phyloP scores from a whole-genome alignment of 2,888 invertebrate genomes.

The Himalopsyche tibetana region DNA sequence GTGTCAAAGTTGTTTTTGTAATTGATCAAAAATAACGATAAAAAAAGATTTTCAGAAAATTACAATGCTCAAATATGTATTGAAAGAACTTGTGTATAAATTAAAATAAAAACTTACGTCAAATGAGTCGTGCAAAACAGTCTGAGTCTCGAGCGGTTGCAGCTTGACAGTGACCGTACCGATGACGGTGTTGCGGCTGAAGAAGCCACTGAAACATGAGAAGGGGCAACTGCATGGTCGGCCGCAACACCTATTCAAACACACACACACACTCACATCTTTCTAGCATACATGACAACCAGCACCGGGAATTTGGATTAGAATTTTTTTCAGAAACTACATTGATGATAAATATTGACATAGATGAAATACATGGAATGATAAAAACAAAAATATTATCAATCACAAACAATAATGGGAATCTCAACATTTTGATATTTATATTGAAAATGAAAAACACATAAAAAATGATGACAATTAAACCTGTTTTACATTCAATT shows the following conservation, averaged over 20 bases:
- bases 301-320: slow-evolving; percentile 18
- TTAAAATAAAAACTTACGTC: slow-evolving; percentile 82
- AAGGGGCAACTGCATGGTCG: slow-evolving; percentile 68
- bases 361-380: neutral
- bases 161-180: slow-evolving; percentile 91
- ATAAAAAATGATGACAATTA: neutral
- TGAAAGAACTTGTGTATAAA: neutral
- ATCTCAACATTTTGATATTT: too few species aligned
- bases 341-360: neutral
- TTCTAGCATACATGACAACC: slow-evolving; percentile 43
- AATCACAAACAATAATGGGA: too few species aligned
- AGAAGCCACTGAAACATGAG: slow-evolving; percentile 89
- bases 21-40: neutral
- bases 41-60: neutral
- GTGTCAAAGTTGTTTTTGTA: neutral
- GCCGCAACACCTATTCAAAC: slow-evolving; percentile 67
- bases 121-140: slow-evolving; percentile 93
- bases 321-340: neutral
- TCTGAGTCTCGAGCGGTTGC: slow-evolving; percentile 91
- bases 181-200: slow-evolving; percentile 90
- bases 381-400: too few species aligned
- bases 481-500: neutral
- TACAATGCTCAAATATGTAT: too few species aligned
- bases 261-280: slow-evolving; percentile 55
- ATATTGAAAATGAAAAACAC: too few species aligned